Conservation (phyloP, 2,797 vertebrate species). For the Hippocampus kuda region DNA sequence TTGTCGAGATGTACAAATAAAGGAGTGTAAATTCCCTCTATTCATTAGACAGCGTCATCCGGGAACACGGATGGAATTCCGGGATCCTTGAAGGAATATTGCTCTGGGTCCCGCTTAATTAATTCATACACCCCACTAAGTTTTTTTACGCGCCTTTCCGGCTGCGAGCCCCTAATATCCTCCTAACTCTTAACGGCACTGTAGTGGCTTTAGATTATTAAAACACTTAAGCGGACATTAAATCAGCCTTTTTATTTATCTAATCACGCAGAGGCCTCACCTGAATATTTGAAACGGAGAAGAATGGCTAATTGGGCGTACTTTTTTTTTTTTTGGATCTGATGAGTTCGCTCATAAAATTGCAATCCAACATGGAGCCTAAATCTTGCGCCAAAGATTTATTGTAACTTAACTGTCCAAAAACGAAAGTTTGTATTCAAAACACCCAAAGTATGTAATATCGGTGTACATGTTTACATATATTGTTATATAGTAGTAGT, state of each 20-base stretch:
- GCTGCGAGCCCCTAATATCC: conserved; percentile 46
- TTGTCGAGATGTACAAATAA: conserved; percentile 13
- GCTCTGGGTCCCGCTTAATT: conserved; percentile 55
- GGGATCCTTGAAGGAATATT: conserved; percentile 50
- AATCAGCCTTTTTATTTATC: conserved; percentile 12
- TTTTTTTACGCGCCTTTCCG: conserved; percentile 50
- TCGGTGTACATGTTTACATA: too few species aligned
- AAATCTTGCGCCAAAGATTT: background rate
- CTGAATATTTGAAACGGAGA: conserved; percentile 4
- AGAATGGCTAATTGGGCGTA: conserved; percentile 3
- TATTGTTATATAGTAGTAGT: too few species aligned
- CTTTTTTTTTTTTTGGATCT: background rate
- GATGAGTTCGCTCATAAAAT: conserved; percentile 1
- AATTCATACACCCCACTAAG: conserved; percentile 55
- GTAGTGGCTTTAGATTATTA: conserved; percentile 28
- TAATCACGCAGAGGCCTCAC: background rate
- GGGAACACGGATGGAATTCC: conserved; percentile 41
- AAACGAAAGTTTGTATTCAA: too few species aligned
- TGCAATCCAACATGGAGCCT: background rate
- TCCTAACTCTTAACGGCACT: conserved; percentile 37
- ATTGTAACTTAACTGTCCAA: background rate
- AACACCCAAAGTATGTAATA: too few species aligned
- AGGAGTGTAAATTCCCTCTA: conserved; percentile 43
- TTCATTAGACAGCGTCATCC: conserved; percentile 54
- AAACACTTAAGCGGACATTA: conserved; percentile 9